Evolutionary conservation across 2,113 vertebrate genomes (phyloP), one percentile per base, ranked within the genome.

Genomic region (Ammodramus savannarum): DNA sequence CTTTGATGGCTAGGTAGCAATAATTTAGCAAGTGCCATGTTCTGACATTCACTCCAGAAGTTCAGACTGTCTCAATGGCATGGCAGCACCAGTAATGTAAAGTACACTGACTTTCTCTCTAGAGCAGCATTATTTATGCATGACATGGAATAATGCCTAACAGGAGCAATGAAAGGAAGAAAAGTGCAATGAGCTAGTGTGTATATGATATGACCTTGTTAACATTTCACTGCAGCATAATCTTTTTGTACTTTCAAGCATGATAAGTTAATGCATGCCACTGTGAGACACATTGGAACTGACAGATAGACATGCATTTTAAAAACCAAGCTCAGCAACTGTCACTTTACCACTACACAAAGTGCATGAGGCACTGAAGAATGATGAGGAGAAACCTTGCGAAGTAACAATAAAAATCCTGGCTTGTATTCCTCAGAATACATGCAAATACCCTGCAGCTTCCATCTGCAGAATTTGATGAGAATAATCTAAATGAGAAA

Each of bases 171-270:
- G 78, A 96, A 96, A 96, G 62, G 85, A 95, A 92, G 93, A 90
- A 91, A 96, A 94, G 89, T 94, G 89, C 94, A 96, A 89, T 7
- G 48, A 95, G 80, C 61, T 94, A 78, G 72, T 86, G 72, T 93
- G 84, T 93, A 74, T 92, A 79, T 94, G 86, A 95, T 96, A 93
- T 82, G 94, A 96, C 89, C 92, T 96, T 96, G 96, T 94, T 96
- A 96, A 96, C 84, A 93, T 90, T 94, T 90, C 91, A 90, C 77
- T 6, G 3, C 80, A 90, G 81, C 85, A 80, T 84, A 94, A 96
- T 92, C 89, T 97, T 92, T 92, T 92, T 88, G 90, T 96, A 87
- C 81, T 91, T 91, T 89, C 85, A 93, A 86, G 91, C 87, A 65
- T 72, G 89, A 49, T 82, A 91, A 96, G 71, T 89, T 95, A 96